A percentile compares a stretch with the other conserved stretches of the same genome.
These are phyloP conservation scores for Tiliacea citrago DNA, from an alignment of 2,888 invertebrate genomes.

Conservation along the genomic window DNA sequence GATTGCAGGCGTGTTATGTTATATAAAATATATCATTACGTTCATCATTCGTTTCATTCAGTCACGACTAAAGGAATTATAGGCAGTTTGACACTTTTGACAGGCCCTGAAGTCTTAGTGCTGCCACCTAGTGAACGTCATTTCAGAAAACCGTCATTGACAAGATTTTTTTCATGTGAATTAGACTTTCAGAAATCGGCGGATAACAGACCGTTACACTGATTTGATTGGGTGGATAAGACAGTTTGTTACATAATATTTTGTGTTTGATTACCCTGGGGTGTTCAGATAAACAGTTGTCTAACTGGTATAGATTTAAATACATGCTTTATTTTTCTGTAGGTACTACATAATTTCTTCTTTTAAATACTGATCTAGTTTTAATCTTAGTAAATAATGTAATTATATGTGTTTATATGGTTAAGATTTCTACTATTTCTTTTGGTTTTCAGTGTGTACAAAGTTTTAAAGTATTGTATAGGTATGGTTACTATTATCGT, in stretches of 20 bases:
- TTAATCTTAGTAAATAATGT: constrained; percentile 27
- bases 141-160: no score
- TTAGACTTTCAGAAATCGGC: no score
- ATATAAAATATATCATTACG: no score
- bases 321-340: constrained; percentile 9
- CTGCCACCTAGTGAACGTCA: no score
- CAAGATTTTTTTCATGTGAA: no score
- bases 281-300: neutral
- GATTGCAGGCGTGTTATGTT: no score
- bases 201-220: neutral
- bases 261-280: neutral
- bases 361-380: constrained; percentile 25
- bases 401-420: constrained; percentile 32
- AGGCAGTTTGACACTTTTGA: no score
- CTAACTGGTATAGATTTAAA: neutral
- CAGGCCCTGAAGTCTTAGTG: no score
- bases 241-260: neutral
- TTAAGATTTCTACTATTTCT: constrained; percentile 22
- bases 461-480: constrained; percentile 42
- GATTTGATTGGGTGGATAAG: neutral
- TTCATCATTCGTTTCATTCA: no score
- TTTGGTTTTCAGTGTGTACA: constrained; percentile 53
- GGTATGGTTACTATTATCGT: constrained; percentile 14
- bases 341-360: constrained; percentile 11
- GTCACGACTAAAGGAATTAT: no score